Conservation (phyloP, 1,140 invertebrate species). For the Eumaeus atala region DNA sequence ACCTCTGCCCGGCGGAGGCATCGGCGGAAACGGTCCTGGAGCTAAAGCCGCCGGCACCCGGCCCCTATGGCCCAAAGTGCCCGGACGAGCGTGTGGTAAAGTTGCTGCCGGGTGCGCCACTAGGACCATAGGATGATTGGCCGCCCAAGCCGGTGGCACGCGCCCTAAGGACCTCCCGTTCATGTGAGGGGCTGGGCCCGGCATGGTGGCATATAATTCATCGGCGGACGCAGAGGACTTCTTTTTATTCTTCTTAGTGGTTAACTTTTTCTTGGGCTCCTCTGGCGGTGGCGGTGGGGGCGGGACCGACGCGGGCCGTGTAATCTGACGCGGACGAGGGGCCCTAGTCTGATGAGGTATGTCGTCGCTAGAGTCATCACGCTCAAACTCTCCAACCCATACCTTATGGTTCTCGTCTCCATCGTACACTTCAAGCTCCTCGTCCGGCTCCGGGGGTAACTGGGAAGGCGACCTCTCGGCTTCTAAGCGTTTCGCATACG, state of each 20-base stretch:
- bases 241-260: constrained; percentile 74
- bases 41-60: constrained; percentile 44
- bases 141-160: constrained; percentile 67
- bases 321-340: constrained; percentile 85
- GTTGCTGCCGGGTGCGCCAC: constrained; percentile 73
- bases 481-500: constrained; percentile 89
- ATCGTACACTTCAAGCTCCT: constrained; percentile 87
- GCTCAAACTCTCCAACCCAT: constrained; percentile 87
- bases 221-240: constrained; percentile 60
- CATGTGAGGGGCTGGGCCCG: constrained; percentile 57
- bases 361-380: constrained; percentile 82
- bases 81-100: constrained; percentile 68
- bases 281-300: constrained; percentile 84
- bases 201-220: constrained; percentile 60
- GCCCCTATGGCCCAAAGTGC: constrained; percentile 50
- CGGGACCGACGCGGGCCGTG: constrained; percentile 84
- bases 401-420: constrained; percentile 96
- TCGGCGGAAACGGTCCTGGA: constrained; percentile 54
- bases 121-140: constrained; percentile 68
- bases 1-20: constrained; percentile 75
- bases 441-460: constrained; percentile 78
- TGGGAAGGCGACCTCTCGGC: constrained; percentile 59
- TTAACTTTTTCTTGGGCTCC: constrained; percentile 75
- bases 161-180: constrained; percentile 72
- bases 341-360: constrained; percentile 85